Evolutionary conservation across 2,113 vertebrate genomes (phyloP), one percentile per base, ranked within the genome.

Genomic region (Phocoena sinus): DNA sequence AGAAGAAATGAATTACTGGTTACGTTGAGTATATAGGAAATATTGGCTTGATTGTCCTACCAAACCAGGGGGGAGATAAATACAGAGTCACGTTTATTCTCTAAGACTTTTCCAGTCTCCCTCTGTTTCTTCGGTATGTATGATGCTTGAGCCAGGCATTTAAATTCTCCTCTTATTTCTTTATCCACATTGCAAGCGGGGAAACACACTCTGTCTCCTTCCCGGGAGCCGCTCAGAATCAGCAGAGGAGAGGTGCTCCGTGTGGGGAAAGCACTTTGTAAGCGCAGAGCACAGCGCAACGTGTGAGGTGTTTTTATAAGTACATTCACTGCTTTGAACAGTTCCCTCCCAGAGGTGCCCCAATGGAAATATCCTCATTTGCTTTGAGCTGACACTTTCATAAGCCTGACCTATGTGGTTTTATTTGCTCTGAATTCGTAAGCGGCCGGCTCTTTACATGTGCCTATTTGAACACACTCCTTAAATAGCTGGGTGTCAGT

Each of bases 381-480:
- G 5, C 68, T 76, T 93, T 84, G 26, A 70, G 56, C 74, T 60
- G 83, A 91, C 25, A 7, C 1, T 92, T 17, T 8, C 8, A 6
- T 12, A 17, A 80, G 74, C 20, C 17, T 89, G 62, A 97, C 4
- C 67, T 56, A 8, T 62, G 60, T 12, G 25, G 3, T 6, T 68
- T 73, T 17, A 56, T 79, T 84, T 77, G 79, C n/a, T 77, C 93
- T 83, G 26, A 82, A 65, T 79, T 94, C 96, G 89, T 89, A 73
- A 92, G 47, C 6, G 74, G 14, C 23, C n/a, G 12, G 71, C 1
- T 65, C 74, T 68, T 2, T 10, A 26, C 33, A 1, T 25, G 18
- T 33, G n/a, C 38, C 56, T 28, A 25, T 21, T 3, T 67, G 58
- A 67, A 62, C 23, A 12, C 5, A 1, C 11, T 14, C 5, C 65